These are phyloP conservation scores for Rhysida immarginata DNA, from an alignment of 1,140 invertebrate species.

Conservation along the genomic window DNA sequence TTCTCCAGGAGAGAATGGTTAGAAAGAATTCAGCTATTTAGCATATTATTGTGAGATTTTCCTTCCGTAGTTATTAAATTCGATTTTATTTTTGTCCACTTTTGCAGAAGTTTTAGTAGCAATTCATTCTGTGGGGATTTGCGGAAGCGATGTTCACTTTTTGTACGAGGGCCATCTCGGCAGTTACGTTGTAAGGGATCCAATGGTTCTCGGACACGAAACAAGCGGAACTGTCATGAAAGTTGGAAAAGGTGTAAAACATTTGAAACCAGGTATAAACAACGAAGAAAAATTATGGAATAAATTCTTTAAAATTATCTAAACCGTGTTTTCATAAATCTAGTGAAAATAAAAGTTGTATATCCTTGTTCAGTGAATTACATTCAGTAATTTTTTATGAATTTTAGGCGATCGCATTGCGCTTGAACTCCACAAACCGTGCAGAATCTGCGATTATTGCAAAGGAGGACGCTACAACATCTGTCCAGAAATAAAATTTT, in stretches of 20 bases:
- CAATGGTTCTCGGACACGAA: slow-evolving; percentile 85
- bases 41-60: no score
- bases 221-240: slow-evolving; percentile 57
- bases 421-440: slow-evolving; percentile 82
- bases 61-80: no score
- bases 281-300: no score
- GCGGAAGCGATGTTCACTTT: slow-evolving; percentile 91
- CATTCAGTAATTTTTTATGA: no score
- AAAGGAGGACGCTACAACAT: slow-evolving; percentile 79
- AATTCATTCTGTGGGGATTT: slow-evolving; percentile 86
- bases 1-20: no score
- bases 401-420: slow-evolving; percentile 83
- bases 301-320: no score
- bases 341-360: no score
- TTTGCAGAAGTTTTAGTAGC: slow-evolving; percentile 38
- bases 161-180: slow-evolving; percentile 65
- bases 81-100: no score
- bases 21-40: no score
- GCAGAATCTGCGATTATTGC: slow-evolving; percentile 66
- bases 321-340: no score
- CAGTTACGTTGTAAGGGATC: slow-evolving; percentile 57
- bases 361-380: no score
- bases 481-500: slow-evolving; percentile 72
- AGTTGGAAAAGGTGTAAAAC: slow-evolving; percentile 54
- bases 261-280: no score